Base-by-base conservation (phyloP, 2,797 vertebrate species). In the Esox masquinongy region DNA sequence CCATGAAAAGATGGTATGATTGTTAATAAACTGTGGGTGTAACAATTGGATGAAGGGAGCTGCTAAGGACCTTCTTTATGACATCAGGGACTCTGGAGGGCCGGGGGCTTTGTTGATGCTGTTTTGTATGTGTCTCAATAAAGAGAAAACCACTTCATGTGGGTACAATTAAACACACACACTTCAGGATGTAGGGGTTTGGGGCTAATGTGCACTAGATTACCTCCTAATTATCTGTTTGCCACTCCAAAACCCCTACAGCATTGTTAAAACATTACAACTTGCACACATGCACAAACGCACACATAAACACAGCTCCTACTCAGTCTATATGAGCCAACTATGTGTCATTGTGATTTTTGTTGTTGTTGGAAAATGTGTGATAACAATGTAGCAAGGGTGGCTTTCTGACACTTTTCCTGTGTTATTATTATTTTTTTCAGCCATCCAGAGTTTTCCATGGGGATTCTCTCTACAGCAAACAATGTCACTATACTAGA, bases 21-120 rank as follows among this genome's bases (percentile, higher is more conserved):
- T 66, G 29, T 66, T 66, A 66, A 66, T 34, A 66, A 61, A 61
- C 56, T 61, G 56, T 61, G 56, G 56, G 56, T 2, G 22, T 24
- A 61, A 61, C 56, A 61, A 61, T 61, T 24, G 56, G 56, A 26
- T 61, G 56, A 61, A 61, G 22, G 22, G 56, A 61, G 24, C 3
- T 11, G 11, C 56, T 61, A 14, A 61, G 24, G 56, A 14, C 56
- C 56, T 24, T 12, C n/a, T 61, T 61, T 12, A 61, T 61, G 19
- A 61, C 56, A 61, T 61, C 11, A 61, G 22, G 56, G 56, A 3
- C 56, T 12, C 22, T 61, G 56, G 22, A 61, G 56, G 56, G 22
- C 11, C 22, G 11, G 56, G 11, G 22, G 56, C 56, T 24, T 24
- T 61, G 22, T 61, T 61, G 22, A 61, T 61, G 56, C 22, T 61